Conservation (phyloP, 1,140 invertebrate genomes). For the Ridgeia piscesae region DNA sequence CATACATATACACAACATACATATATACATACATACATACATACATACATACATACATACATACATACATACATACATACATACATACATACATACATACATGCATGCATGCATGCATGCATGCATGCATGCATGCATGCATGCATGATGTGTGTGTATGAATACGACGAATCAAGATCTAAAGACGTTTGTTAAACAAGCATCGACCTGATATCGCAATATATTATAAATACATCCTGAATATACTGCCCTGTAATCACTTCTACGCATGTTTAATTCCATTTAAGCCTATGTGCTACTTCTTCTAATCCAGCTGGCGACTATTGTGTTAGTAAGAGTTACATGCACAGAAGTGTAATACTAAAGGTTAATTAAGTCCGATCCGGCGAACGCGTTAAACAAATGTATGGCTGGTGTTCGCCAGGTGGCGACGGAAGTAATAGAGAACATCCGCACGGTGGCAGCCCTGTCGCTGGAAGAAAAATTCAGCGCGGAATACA, state of each 20-base stretch:
- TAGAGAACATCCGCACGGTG: conserved; percentile 64
- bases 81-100: too few species aligned
- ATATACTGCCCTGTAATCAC: neutral
- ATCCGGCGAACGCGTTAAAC: neutral
- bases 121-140: too few species aligned
- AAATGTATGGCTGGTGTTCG: neutral
- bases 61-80: too few species aligned
- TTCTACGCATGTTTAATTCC: neutral
- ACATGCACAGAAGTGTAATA: neutral
- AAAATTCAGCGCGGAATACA: conserved; percentile 51
- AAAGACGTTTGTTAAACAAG: too few species aligned
- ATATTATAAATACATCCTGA: neutral
- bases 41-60: too few species aligned
- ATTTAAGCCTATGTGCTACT: neutral
- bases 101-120: too few species aligned
- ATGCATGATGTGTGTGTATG: too few species aligned
- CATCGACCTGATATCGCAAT: neutral
- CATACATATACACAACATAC: too few species aligned
- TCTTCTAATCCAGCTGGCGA: neutral
- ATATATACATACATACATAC: too few species aligned
- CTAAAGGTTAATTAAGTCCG: neutral
- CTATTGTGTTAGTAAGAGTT: neutral
- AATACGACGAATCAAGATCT: too few species aligned
- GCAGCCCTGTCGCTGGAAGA: conserved; percentile 59
- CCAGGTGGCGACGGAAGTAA: conserved; percentile 60